A percentile compares a stretch with the other conserved stretches of the same genome.
These are phyloP conservation scores for Drosophila recens DNA, from an alignment of 2,888 invertebrate genomes.

Conservation along the genomic window DNA sequence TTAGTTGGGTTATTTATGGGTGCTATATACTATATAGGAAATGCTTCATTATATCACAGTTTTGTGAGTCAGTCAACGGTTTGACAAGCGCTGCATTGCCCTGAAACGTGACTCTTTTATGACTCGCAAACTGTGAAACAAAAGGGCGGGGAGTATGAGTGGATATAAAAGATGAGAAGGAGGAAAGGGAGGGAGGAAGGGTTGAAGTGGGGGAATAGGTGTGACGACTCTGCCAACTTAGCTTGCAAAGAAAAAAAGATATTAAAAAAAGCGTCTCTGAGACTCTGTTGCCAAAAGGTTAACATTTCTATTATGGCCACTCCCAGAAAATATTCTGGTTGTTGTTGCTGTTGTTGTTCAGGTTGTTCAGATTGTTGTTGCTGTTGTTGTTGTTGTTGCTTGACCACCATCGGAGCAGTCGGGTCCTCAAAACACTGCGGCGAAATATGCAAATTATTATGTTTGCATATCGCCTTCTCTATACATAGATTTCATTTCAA, in stretches of 20 bases:
- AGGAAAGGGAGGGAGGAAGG: neutral
- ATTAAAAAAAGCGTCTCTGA: conserved; percentile 19
- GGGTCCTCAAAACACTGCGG: conserved; percentile 52
- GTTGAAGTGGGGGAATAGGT: conserved; percentile 14
- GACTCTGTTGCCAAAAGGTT: conserved; percentile 68
- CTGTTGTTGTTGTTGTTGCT: conserved; percentile 39
- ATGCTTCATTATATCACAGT: conserved; percentile 26
- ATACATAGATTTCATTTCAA: conserved; percentile 38
- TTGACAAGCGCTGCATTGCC: conserved; percentile 22
- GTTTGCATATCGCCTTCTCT: conserved; percentile 69
- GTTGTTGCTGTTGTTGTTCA: conserved; percentile 25
- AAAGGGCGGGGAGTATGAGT: conserved; percentile 5
- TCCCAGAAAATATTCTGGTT: conserved; percentile 49
- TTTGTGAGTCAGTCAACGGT: conserved; percentile 40
- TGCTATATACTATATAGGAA: conserved; percentile 9
- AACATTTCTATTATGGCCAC: conserved; percentile 82
- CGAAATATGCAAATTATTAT: conserved; percentile 79
- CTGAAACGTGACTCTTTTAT: conserved; percentile 28
- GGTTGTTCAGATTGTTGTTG: conserved; percentile 23
- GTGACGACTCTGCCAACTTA: conserved; percentile 35
- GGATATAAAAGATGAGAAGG: neutral
- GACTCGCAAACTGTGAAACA: conserved; percentile 24
- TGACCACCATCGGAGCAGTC: conserved; percentile 56
- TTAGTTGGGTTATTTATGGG: conserved; percentile 10
- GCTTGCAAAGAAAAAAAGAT: neutral